Conservation (phyloP, 2,797 vertebrate species). For the Molothrus ater region DNA sequence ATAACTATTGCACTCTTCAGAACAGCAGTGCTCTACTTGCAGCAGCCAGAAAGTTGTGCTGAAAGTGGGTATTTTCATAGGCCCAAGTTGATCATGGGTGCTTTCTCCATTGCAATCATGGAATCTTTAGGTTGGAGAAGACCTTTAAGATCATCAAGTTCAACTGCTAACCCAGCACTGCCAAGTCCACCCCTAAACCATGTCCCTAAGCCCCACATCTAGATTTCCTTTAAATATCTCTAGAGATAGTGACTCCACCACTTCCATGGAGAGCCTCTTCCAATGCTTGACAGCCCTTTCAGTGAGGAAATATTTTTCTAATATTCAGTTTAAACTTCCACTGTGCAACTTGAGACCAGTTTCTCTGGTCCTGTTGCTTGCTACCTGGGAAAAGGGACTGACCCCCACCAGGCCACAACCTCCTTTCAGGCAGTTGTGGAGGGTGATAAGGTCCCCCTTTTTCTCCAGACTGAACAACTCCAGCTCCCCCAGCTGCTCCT, state of each 20-base stretch:
- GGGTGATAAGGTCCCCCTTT: background rate
- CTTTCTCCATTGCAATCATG: background rate
- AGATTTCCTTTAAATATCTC: background rate
- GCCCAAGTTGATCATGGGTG: background rate
- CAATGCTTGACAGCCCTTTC: background rate
- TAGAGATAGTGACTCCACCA: background rate
- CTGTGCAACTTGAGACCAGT: background rate
- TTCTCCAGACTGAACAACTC: background rate
- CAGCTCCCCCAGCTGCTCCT: background rate
- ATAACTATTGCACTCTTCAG: background rate
- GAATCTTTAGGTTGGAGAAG: background rate
- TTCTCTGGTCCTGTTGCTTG: background rate
- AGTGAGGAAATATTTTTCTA: background rate
- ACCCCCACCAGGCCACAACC: fast-evolving
- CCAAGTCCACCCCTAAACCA: background rate
- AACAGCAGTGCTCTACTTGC: background rate
- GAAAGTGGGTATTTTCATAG: background rate
- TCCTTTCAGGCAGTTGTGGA: background rate
- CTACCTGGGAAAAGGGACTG: background rate
- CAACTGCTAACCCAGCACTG: background rate
- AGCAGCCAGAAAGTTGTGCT: background rate
- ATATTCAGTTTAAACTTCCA: background rate
- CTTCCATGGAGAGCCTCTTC: background rate
- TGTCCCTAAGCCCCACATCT: background rate
- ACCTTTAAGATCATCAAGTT: background rate